Evolutionary conservation across 2,113 vertebrate species (phyloP), one percentile per base, ranked within the genome.

Genomic region (Morone saxatilis): DNA sequence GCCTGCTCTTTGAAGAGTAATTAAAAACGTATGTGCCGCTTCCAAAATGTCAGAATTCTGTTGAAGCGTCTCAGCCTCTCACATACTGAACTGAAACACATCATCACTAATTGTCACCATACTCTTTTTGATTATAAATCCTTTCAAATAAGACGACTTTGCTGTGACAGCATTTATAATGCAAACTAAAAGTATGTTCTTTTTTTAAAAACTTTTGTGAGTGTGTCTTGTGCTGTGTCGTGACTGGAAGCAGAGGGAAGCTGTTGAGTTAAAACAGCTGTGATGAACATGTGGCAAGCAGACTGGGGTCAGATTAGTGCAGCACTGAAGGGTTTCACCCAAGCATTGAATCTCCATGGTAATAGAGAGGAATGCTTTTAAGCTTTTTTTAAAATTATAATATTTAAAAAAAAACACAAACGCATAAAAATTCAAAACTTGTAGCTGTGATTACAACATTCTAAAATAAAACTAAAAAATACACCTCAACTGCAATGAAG

Each of bases 11-110:
- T 71, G 38, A 40, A 20, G 80, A 88, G 50, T 86, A 86, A 92
- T 92, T 87, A 87, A 87, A 93, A 85, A 80, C 66, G 56, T 63
- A 74, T 88, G 61, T 67, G 78, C 65, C 2, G 78, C 61, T 62
- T 87, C 71, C 86, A 90, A 76, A 85, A 84, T 85, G 72, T 87
- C 79, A 79, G 66, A 51, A 48, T 54, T 80, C 48, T n/a, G 60
- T 13, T 1, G 75, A 69, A n/a, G n/a, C 63, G 54, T 25, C 59
- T 74, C 48, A 60, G 76, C 59, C 75, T 68, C 63, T 77, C 63
- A 63, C 40, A 74, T 63, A 25, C 76, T 63, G 53, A 85, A 12
- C 56, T 40, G 68, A 81, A 77, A 67, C 14, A 16, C 78, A 48
- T 71, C 38, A 63, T 47, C 53, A 5, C 71, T 69, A 81, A 86